These are phyloP conservation scores for Drosophila ironensis DNA, from an alignment of 1,140 invertebrate genomes.

Conservation along the genomic window DNA sequence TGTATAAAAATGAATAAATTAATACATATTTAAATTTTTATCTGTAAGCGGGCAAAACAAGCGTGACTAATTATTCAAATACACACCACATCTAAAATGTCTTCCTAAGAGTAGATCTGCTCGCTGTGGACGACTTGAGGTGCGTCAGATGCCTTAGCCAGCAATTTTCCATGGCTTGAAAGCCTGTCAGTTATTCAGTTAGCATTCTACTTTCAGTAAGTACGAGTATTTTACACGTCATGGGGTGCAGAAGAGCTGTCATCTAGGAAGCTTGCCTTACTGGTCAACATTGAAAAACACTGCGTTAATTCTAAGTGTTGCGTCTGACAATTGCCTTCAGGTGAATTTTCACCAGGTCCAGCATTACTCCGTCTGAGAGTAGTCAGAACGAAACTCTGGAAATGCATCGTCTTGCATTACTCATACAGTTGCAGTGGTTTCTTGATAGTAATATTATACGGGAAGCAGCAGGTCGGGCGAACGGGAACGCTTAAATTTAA, in stretches of 20 bases:
- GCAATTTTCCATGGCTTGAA: constrained; percentile 43
- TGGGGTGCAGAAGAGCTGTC: constrained; percentile 30
- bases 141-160: constrained; percentile 50
- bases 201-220: constrained; percentile 26
- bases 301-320: constrained; percentile 27
- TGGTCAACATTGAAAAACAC: constrained; percentile 24
- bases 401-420: no score
- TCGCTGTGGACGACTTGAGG: no score
- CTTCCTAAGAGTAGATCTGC: no score
- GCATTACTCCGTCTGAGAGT: constrained; percentile 2
- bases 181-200: constrained; percentile 55
- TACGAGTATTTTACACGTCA: no score
- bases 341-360: constrained; percentile 36
- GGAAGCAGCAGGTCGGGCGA: constrained; percentile 14
- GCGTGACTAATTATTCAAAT: no score
- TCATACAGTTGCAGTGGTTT: no score
- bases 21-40: no score
- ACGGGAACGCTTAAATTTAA: constrained; percentile 57
- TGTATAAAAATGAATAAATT: no score
- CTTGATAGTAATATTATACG: no score
- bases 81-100: no score
- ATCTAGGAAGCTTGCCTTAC: background rate
- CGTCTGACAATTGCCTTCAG: constrained; percentile 44
- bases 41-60: no score
- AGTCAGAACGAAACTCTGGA: constrained; percentile 5